Conservation (phyloP, 2,888 invertebrate genomes). For the Ctenicera cuprea region DNA sequence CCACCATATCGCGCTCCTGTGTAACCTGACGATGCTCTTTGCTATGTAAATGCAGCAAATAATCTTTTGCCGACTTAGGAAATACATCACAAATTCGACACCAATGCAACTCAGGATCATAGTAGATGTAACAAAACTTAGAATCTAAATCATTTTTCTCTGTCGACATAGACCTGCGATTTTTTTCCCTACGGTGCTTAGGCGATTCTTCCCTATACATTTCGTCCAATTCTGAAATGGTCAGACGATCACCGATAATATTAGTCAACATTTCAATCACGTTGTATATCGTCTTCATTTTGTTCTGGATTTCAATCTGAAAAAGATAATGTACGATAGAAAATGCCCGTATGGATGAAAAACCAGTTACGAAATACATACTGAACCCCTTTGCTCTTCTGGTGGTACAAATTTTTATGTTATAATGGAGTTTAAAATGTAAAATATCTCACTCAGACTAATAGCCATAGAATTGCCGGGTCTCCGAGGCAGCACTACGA, state of each 20-base stretch:
- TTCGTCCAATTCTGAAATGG: constrained; percentile 70
- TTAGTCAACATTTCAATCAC: constrained; percentile 92
- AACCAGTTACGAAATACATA: constrained; percentile 63
- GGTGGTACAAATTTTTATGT: constrained; percentile 59
- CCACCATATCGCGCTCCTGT: constrained; percentile 78
- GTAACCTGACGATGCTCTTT: constrained; percentile 82
- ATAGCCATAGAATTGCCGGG: constrained; percentile 57
- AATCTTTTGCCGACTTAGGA: constrained; percentile 90
- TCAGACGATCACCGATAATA: constrained; percentile 85
- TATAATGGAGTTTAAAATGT: constrained; percentile 61
- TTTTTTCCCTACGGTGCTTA: constrained; percentile 46
- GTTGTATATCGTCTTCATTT: constrained; percentile 88
- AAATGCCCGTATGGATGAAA: constrained; percentile 31
- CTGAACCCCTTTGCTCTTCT: constrained; percentile 59
- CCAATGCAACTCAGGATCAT: constrained; percentile 94
- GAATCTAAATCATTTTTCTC: constrained; percentile 45
- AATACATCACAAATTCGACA: constrained; percentile 91
- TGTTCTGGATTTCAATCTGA: constrained; percentile 86
- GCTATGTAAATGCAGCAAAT: constrained; percentile 88
- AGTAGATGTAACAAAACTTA: constrained; percentile 86
- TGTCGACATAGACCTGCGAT: constrained; percentile 32
- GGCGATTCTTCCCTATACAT: constrained; percentile 60
- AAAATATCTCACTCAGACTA: constrained; percentile 57
- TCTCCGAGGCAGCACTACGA: constrained; percentile 64
- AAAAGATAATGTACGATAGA: constrained; percentile 60